These are phyloP conservation scores for Panopea generosa DNA, from an alignment of 2,888 invertebrate species.

Conservation along the genomic window DNA sequence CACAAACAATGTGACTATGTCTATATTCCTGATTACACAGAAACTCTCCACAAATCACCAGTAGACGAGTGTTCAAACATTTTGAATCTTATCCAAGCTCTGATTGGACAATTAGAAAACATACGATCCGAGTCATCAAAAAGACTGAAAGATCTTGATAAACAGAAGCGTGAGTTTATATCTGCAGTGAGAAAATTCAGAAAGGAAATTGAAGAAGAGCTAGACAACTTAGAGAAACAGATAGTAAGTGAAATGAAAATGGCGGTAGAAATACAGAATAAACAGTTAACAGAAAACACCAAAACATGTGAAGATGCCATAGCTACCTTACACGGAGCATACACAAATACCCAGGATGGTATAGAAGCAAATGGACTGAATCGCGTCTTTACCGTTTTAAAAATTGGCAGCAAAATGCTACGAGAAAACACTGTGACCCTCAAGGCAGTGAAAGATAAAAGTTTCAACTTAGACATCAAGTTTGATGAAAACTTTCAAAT, in stretches of 20 bases:
- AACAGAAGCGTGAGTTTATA: slow-evolving; percentile 46
- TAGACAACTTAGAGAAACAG: slow-evolving; percentile 53
- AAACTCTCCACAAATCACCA: slow-evolving; percentile 25
- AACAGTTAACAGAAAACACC: slow-evolving; percentile 40
- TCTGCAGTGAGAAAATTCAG: slow-evolving; percentile 38
- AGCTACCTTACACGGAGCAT: slow-evolving; percentile 24
- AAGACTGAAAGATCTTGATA: slow-evolving; percentile 46
- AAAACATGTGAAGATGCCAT: slow-evolving; percentile 47
- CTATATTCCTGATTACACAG: slow-evolving; percentile 47
- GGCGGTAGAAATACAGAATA: slow-evolving; percentile 38
- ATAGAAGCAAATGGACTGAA: slow-evolving; percentile 32
- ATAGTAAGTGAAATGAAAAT: slow-evolving; percentile 47
- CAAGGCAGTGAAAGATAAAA: slow-evolving; percentile 25
- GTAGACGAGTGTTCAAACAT: slow-evolving; percentile 31
- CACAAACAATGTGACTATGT: slow-evolving; percentile 55
- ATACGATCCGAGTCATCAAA: slow-evolving; percentile 34
- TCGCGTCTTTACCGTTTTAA: slow-evolving; percentile 37
- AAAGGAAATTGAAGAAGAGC: slow-evolving; percentile 44
- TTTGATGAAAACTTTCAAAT: slow-evolving; percentile 50
- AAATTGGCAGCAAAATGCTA: slow-evolving; percentile 34
- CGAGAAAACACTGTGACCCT: slow-evolving; percentile 30
- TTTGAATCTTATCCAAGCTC: slow-evolving; percentile 39
- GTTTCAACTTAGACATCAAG: slow-evolving; percentile 35
- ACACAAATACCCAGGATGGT: slow-evolving; percentile 32
- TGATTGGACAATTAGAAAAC: slow-evolving; percentile 49